Evolutionary conservation across 2,113 vertebrate genomes (phyloP).

Genomic region (Labeo catla): DNA sequence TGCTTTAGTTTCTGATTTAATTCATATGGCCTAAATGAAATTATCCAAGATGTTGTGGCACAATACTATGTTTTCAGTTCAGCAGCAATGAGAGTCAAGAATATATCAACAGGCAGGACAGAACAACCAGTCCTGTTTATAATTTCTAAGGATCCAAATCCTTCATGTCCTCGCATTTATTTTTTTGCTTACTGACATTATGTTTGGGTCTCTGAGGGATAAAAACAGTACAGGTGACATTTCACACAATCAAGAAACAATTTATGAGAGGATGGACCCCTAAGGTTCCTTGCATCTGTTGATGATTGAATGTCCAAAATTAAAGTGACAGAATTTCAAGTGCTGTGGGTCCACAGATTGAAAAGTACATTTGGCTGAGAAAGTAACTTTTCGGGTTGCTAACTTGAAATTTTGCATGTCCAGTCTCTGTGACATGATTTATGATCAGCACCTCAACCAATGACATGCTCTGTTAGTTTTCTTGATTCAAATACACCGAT

Average conservation of each 20-base stretch:
- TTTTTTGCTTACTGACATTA: neutral
- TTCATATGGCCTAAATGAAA: neutral
- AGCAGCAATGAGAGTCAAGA: neutral
- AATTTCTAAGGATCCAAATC: neutral
- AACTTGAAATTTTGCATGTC: neutral
- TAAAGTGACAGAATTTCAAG: neutral
- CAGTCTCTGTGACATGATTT: neutral
- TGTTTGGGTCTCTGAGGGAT: neutral
- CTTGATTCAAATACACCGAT: neutral
- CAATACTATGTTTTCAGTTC: neutral
- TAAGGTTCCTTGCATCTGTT: neutral
- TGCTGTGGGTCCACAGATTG: neutral
- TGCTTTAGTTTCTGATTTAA: neutral
- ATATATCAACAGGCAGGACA: neutral
- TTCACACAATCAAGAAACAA: slow-evolving; percentile 12
- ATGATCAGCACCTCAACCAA: slow-evolving; percentile 1
- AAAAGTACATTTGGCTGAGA: neutral
- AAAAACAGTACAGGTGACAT: neutral
- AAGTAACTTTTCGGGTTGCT: neutral
- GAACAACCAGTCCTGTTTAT: neutral
- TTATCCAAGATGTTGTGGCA: neutral
- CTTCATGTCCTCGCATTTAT: neutral
- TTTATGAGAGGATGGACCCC: neutral
- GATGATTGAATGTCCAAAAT: neutral
- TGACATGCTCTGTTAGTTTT: neutral